These are phyloP conservation scores for Diachasmimorpha longicaudata DNA, from an alignment of 1,140 invertebrate genomes.

Conservation along the genomic window DNA sequence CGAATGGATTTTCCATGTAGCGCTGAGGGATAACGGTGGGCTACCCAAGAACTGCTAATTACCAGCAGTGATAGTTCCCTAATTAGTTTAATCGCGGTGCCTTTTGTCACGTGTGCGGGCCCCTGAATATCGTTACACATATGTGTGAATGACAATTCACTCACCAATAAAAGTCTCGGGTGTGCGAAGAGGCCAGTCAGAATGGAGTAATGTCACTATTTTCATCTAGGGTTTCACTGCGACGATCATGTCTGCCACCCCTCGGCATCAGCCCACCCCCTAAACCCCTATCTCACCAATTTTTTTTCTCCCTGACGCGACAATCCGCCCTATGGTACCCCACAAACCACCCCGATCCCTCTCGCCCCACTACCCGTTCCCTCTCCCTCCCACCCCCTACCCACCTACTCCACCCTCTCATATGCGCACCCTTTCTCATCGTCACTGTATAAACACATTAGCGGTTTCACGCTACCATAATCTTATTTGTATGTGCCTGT, in stretches of 20 bases:
- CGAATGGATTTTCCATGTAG: constrained; percentile 36
- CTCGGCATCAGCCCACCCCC: neutral
- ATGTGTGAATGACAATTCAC: neutral
- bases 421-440: constrained; percentile 16
- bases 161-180: neutral
- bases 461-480: constrained; percentile 31
- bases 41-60: constrained; percentile 27
- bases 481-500: constrained; percentile 23
- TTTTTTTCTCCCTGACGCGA: neutral
- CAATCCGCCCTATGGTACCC: neutral
- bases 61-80: constrained; percentile 30
- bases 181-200: neutral
- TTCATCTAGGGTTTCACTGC: neutral
- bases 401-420: too few species aligned
- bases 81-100: constrained; percentile 31
- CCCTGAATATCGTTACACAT: neutral
- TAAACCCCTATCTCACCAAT: neutral
- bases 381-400: too few species aligned
- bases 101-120: constrained; percentile 14
- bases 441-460: constrained; percentile 36
- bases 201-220: neutral
- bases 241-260: neutral
- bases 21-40: neutral
- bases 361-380: too few species aligned
- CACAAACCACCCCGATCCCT: too few species aligned